Conservation (phyloP, 2,113 vertebrate species). For the Aythya baeri region DNA sequence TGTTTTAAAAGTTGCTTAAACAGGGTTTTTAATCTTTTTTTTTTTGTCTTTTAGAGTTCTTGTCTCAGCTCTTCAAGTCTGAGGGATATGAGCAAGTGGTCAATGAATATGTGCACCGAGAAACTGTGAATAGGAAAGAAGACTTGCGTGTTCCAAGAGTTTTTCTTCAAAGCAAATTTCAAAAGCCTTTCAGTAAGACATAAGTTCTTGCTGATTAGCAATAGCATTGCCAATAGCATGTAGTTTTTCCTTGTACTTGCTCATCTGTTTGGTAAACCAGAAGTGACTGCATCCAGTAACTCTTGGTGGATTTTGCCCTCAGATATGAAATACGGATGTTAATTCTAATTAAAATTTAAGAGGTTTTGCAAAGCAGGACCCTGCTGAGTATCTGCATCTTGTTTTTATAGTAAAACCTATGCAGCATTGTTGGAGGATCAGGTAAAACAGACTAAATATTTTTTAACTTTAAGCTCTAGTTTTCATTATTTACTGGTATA, state of each 20-base stretch:
- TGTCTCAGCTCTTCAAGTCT: conserved; percentile 84
- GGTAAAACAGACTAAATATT: neutral
- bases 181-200: conserved; percentile 70
- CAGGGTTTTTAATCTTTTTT: neutral
- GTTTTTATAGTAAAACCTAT: neutral
- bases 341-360: neutral
- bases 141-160: conserved; percentile 89
- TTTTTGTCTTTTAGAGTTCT: conserved; percentile 79
- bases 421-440: neutral
- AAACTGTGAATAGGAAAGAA: conserved; percentile 96
- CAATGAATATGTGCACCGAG: conserved; percentile 90
- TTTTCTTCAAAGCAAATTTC: conserved; percentile 96
- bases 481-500: neutral
- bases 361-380: neutral
- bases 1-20: conserved; percentile 33
- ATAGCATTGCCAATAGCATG: neutral
- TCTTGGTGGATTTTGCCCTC: neutral
- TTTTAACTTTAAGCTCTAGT: neutral
- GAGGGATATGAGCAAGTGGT: conserved; percentile 79
- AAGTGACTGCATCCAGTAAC: neutral
- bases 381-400: neutral
- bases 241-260: neutral
- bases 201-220: neutral
- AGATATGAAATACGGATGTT: neutral
- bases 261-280: neutral